Conservation (phyloP, 2,888 invertebrate species). For the Mactromeris polynyma region DNA sequence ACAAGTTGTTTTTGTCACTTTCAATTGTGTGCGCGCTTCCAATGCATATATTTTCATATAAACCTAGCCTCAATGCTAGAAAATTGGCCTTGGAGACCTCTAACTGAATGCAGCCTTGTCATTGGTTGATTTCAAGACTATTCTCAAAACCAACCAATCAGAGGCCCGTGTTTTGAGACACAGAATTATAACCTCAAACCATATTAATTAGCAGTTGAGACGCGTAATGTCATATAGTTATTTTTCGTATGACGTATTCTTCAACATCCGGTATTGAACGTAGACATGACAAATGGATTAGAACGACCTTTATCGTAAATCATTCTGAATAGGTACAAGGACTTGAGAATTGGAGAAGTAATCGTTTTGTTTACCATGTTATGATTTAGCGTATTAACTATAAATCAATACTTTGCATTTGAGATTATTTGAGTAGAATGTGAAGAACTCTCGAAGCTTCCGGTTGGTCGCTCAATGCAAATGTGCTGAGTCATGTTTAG, state of each 20-base stretch:
- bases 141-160: no score
- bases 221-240: background rate
- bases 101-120: no score
- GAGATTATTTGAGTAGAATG: conserved; percentile 24
- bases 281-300: background rate
- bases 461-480: conserved; percentile 18
- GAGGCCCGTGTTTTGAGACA: no score
- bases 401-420: conserved; percentile 37
- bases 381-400: conserved; percentile 25
- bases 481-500: background rate
- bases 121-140: no score
- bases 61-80: no score
- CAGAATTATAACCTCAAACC: no score
- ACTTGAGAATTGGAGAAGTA: conserved; percentile 33
- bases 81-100: no score
- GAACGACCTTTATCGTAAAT: background rate
- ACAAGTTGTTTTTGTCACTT: no score
- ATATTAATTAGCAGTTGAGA: no score
- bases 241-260: background rate
- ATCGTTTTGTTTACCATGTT: conserved; percentile 50
- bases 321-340: background rate
- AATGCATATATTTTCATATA: no score
- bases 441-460: conserved; percentile 22
- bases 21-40: no score
- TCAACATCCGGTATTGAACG: background rate